Evolutionary conservation across 2,888 invertebrate genomes (phyloP), one percentile per base, ranked within the genome.

Genomic region (Drosophila tripunctata): DNA sequence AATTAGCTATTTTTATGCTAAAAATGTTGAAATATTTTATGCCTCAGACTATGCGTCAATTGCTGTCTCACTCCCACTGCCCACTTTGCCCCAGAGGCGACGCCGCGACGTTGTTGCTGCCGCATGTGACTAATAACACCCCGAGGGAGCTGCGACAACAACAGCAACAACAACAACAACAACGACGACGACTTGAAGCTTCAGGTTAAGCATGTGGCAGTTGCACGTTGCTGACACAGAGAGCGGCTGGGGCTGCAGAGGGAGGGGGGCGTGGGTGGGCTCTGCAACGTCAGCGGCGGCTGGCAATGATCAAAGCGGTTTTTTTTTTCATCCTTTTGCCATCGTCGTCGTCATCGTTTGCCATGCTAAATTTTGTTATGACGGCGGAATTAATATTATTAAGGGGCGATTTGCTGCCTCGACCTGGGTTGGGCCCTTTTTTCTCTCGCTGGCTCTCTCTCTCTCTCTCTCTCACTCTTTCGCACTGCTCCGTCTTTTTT

Each of bases 91-190:
- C 10, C 38, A 8, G 4, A 36, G 45, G n/a, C n/a, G n/a, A n/a
- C 51, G 24, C 15, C 19, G 63, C 43, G n/a, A n/a, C 45, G 50
- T 31, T 35, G 41, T 44, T 17, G 68, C 45, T 55, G 66, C 54
- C 52, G 55, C 79, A 81, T 84, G 78, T 86, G 88, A 89, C 89
- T 89, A 89, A 89, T 89, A 89, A 89, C 89, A 86, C 82, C 89
- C 89, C 80, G 61, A 85, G 89, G 89, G 87, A 87, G 63, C 63
- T 60, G 44, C 55, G 8, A 27, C 21, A 47, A 33, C 45, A 33
- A 30, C 43, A 5, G 14, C 31, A 19, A 12, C 19, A 19, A 15
- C 27, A 30, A 54, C 50, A 35, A 30, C 41, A 33, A 27, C 33
- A 31, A 21, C 15, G 14, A 45, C 27, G 24, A 27, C 36, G 35